phyloP scores from a whole-genome alignment of 1,140 invertebrate genomes.

The Thalassaphorura encarpata region DNA sequence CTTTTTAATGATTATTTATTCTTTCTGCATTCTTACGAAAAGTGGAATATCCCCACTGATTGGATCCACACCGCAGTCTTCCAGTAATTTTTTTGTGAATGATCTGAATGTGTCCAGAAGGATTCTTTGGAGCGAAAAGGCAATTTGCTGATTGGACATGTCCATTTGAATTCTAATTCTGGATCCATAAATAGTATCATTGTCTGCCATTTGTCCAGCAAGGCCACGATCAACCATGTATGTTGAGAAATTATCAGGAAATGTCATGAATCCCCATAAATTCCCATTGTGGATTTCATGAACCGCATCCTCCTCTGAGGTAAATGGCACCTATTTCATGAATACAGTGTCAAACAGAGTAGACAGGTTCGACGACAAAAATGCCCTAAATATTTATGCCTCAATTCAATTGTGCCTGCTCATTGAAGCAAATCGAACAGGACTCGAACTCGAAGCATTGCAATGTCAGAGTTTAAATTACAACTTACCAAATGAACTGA shows the following conservation, averaged over 20 bases:
- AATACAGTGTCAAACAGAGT: too few relatives aligned
- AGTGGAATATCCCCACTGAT: slow-evolving; percentile 72
- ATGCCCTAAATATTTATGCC: too few relatives aligned
- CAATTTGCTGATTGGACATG: slow-evolving; percentile 89
- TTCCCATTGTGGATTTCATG: slow-evolving; percentile 59
- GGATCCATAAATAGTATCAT: slow-evolving; percentile 67
- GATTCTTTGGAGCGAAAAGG: slow-evolving; percentile 66
- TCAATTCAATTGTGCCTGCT: too few relatives aligned
- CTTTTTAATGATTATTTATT: neutral
- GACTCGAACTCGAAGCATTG: neutral
- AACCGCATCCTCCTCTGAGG: slow-evolving; percentile 49
- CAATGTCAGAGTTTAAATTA: neutral
- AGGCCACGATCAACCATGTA: slow-evolving; percentile 60
- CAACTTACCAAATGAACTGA: slow-evolving; percentile 21
- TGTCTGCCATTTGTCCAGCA: slow-evolving; percentile 55
- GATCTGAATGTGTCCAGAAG: slow-evolving; percentile 66
- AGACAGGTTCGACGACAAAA: too few relatives aligned
- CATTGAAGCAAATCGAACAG: too few relatives aligned
- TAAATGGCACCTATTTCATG: slow-evolving; percentile 54
- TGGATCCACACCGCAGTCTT: slow-evolving; percentile 60
- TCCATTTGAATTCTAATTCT: slow-evolving; percentile 76
- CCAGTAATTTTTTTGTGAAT: slow-evolving; percentile 59
- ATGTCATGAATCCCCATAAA: slow-evolving; percentile 75
- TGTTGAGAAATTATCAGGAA: slow-evolving; percentile 76
- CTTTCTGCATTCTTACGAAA: slow-evolving; percentile 9